phyloP scores from a whole-genome alignment of 2,113 vertebrate genomes.

The Passer domesticus region DNA sequence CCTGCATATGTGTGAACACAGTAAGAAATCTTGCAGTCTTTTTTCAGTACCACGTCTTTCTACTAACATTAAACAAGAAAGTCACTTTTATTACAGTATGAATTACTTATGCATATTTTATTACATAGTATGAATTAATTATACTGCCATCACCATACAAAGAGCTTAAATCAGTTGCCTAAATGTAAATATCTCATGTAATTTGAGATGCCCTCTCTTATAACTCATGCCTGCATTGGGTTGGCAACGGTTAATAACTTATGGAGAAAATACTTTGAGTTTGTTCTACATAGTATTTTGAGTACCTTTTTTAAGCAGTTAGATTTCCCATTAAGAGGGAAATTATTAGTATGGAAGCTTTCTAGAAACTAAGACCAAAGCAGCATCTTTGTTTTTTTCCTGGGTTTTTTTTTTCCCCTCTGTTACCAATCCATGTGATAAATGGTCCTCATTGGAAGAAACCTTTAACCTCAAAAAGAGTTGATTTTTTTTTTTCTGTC shows the following conservation, averaged over 20 bases:
- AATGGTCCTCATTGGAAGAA: background rate
- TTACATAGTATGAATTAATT: constrained; percentile 52
- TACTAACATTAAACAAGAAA: background rate
- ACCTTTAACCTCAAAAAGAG: background rate
- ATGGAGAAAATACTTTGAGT: background rate
- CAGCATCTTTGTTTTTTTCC: background rate
- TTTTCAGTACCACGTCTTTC: background rate
- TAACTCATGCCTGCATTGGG: background rate
- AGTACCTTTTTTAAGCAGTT: background rate
- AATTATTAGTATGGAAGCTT: background rate
- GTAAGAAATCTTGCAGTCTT: background rate
- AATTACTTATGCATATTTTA: constrained; percentile 59
- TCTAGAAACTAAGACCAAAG: background rate
- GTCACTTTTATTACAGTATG: constrained; percentile 30
- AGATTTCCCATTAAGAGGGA: background rate
- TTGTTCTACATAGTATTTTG: background rate
- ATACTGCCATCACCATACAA: constrained; percentile 2
- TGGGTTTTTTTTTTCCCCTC: background rate
- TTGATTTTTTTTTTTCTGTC: background rate
- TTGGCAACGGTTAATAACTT: background rate
- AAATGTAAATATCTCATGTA: background rate
- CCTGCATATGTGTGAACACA: background rate
- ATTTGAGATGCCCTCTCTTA: background rate
- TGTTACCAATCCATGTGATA: background rate
- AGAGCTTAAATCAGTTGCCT: background rate